Evolutionary conservation across 2,888 invertebrate species (phyloP).

Genomic region (Deroplatys truncata): DNA sequence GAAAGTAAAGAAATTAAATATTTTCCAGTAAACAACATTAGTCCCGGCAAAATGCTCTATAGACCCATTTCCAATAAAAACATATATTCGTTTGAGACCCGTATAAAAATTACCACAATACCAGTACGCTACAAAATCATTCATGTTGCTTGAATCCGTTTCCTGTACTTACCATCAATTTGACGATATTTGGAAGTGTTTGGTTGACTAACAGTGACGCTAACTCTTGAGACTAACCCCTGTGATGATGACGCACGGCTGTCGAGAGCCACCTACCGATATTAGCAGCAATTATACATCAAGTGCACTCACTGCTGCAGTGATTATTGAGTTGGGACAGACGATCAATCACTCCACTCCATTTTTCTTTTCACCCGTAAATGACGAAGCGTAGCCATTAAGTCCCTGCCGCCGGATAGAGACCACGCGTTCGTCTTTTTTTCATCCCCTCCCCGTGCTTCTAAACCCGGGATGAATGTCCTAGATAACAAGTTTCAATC

Average conservation of each 20-base stretch:
- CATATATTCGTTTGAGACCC: too few relatives aligned
- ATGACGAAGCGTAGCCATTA: background rate
- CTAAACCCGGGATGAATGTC: background rate
- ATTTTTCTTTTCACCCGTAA: constrained; percentile 7
- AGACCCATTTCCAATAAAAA: too few relatives aligned
- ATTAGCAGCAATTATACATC: constrained; percentile 8
- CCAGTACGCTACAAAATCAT: too few relatives aligned
- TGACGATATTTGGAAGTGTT: background rate
- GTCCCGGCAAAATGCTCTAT: too few relatives aligned
- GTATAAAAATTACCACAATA: too few relatives aligned
- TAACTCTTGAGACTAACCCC: background rate
- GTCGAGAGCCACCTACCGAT: background rate
- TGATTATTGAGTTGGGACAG: constrained; percentile 1
- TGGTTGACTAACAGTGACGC: background rate
- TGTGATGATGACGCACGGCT: background rate
- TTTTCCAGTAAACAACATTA: too few relatives aligned
- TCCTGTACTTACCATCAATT: background rate
- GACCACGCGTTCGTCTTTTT: background rate
- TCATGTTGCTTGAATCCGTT: too few relatives aligned
- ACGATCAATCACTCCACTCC: constrained; percentile 2
- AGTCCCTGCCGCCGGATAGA: background rate
- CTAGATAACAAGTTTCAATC: background rate
- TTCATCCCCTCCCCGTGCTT: background rate
- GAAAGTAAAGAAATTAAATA: too few relatives aligned
- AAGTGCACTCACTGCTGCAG: background rate